phyloP scores from a whole-genome alignment of 1,140 invertebrate species.

The Nasonia vitripennis region DNA sequence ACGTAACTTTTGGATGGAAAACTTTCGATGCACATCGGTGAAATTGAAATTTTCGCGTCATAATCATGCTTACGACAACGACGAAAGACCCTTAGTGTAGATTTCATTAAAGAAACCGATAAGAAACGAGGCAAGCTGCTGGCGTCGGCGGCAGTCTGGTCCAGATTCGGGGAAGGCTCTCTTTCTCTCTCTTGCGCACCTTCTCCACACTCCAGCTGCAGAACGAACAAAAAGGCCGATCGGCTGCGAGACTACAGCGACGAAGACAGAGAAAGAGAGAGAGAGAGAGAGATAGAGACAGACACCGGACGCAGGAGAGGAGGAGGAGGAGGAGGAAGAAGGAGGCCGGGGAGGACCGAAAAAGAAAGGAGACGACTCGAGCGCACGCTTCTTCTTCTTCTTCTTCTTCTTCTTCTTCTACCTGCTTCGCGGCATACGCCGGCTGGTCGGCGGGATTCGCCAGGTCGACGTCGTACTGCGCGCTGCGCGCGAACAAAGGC shows the following conservation, averaged over 20 bases:
- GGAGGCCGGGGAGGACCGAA: neutral
- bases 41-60: too few species aligned
- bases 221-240: neutral
- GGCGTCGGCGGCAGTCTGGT: neutral
- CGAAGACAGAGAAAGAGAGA: neutral
- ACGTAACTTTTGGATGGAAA: neutral
- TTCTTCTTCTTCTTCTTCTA: neutral
- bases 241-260: neutral
- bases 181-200: neutral
- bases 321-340: neutral
- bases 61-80: too few species aligned
- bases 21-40: too few species aligned
- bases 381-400: neutral
- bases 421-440: neutral
- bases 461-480: neutral
- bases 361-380: neutral
- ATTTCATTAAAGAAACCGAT: constrained; percentile 51
- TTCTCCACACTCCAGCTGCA: neutral
- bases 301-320: too few species aligned
- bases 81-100: constrained; percentile 11
- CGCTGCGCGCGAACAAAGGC: constrained; percentile 42
- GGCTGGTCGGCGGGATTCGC: constrained; percentile 13
- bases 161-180: constrained; percentile 47
- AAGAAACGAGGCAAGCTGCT: constrained; percentile 15
- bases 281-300: neutral